These are phyloP conservation scores for Odocoileus virginianus DNA, from an alignment of 2,113 vertebrate species.

Conservation along the genomic window DNA sequence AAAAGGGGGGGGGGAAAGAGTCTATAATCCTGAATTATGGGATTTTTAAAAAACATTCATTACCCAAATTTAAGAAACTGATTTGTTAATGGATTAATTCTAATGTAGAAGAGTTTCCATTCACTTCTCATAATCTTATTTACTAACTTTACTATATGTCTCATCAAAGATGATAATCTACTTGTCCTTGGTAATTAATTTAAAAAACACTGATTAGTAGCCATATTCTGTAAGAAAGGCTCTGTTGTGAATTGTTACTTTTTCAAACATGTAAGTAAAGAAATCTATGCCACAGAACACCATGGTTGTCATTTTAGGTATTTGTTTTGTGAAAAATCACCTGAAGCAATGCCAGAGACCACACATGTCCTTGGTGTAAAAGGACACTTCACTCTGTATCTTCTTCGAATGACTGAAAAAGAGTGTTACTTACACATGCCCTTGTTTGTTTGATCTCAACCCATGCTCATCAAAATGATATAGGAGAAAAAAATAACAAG, in stretches of 20 bases:
- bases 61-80: background rate
- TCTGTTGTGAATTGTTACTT: background rate
- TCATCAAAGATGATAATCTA: background rate
- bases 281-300: background rate
- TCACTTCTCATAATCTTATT: background rate
- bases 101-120: background rate
- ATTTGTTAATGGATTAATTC: background rate
- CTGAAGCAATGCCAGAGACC: background rate
- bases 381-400: background rate
- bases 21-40: background rate
- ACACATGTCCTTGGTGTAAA: background rate
- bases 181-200: background rate
- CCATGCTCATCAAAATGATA: background rate
- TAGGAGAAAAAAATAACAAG: background rate
- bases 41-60: background rate
- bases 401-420: conserved; percentile 9
- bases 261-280: background rate
- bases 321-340: background rate
- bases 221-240: background rate
- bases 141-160: background rate
- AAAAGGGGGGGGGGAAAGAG: accelerated
- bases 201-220: background rate
- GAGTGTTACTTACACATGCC: background rate
- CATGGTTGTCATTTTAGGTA: background rate
- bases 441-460: background rate